Evolutionary conservation across 2,888 invertebrate genomes (phyloP).

Genomic region (Drosophila quinaria): DNA sequence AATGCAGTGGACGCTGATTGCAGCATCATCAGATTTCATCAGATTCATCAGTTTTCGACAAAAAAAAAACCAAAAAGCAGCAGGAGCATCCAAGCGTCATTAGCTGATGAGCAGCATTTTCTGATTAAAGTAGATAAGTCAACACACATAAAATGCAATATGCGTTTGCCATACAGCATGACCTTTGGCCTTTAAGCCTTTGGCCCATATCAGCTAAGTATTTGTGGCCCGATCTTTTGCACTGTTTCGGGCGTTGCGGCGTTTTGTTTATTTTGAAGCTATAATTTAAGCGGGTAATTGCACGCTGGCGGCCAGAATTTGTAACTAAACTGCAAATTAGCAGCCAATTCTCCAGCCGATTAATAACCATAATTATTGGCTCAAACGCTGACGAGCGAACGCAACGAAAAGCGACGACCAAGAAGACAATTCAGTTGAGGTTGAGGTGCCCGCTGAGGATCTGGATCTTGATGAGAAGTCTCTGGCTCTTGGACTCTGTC

Average conservation of each 20-base stretch:
- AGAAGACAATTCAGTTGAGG: slow-evolving; percentile 47
- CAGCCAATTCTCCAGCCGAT: slow-evolving; percentile 88
- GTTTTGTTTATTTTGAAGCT: slow-evolving; percentile 86
- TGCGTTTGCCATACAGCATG: slow-evolving; percentile 52
- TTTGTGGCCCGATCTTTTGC: slow-evolving; percentile 14
- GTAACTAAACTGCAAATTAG: slow-evolving; percentile 89
- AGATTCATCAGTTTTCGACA: not conserved
- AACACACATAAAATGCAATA: slow-evolving; percentile 65
- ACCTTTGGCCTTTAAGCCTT: slow-evolving; percentile 57
- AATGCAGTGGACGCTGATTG: slow-evolving; percentile 31
- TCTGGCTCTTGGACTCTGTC: not conserved
- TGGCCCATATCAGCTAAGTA: slow-evolving; percentile 17
- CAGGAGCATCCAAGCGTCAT: slow-evolving; percentile 55
- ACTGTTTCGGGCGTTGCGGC: slow-evolving; percentile 72
- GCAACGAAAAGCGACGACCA: slow-evolving; percentile 1
- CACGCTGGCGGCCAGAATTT: slow-evolving; percentile 88
- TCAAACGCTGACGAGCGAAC: slow-evolving; percentile 82
- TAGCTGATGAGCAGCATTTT: slow-evolving; percentile 67
- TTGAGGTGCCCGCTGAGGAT: slow-evolving; percentile 44
- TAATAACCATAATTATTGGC: slow-evolving; percentile 86
- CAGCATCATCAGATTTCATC: slow-evolving; percentile 20
- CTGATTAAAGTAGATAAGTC: slow-evolving; percentile 65
- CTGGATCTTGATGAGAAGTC: slow-evolving; percentile 65
- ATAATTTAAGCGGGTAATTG: slow-evolving; percentile 87
- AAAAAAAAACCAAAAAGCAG: not conserved